These are phyloP conservation scores for Plectrocnemia conspersa DNA, from an alignment of 1,140 invertebrate genomes.

Conservation along the genomic window DNA sequence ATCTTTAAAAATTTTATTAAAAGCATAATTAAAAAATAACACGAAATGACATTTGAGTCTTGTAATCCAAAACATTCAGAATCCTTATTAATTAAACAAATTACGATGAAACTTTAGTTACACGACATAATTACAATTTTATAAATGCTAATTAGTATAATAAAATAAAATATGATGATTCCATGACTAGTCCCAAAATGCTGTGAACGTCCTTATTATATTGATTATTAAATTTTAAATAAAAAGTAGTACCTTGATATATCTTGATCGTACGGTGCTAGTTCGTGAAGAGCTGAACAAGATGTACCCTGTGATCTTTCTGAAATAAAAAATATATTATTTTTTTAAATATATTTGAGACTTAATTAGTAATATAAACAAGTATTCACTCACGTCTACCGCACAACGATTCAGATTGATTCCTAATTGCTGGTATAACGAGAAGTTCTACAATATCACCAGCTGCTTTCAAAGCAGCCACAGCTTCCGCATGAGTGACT, in stretches of 20 bases:
- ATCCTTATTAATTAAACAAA: no score
- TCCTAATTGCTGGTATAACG: slow-evolving; percentile 52
- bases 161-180: no score
- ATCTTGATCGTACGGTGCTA: slow-evolving; percentile 47
- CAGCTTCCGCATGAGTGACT: slow-evolving; percentile 96
- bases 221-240: slow-evolving; percentile 12
- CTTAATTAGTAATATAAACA: slow-evolving; percentile 13
- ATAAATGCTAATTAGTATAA: no score
- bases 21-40: no score
- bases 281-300: slow-evolving; percentile 51
- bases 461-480: slow-evolving; percentile 89
- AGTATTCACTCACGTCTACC: slow-evolving; percentile 27
- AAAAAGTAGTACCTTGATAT: slow-evolving; percentile 45
- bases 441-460: slow-evolving; percentile 85
- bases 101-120: no score
- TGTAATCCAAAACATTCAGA: no score
- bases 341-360: not conserved
- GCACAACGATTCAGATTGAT: slow-evolving; percentile 24
- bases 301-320: slow-evolving; percentile 52
- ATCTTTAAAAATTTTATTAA: no score
- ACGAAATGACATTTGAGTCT: no score
- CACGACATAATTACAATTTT: no score
- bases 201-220: no score
- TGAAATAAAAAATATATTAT: slow-evolving; percentile 31
- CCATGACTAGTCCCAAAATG: no score